Conservation (phyloP, 2,113 vertebrate genomes). For the Trichechus manatus region DNA sequence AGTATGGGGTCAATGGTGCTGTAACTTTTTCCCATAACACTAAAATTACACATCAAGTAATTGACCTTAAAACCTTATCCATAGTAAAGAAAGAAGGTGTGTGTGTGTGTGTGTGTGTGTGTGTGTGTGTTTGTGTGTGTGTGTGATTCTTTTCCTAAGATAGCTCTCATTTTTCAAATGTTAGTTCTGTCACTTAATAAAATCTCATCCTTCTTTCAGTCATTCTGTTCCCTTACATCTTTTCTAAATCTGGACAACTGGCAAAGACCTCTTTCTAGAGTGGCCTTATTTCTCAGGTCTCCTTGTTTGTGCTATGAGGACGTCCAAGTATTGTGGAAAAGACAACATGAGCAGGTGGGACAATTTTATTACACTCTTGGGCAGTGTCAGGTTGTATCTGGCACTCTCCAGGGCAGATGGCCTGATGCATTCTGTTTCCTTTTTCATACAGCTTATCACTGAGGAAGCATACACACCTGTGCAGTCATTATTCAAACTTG, state of each 20-base stretch:
- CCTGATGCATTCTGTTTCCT: conserved; percentile 88
- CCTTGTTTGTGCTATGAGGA: background rate
- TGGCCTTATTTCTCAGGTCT: background rate
- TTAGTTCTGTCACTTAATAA: background rate
- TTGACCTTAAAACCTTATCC: background rate
- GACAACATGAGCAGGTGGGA: background rate
- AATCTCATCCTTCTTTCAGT: background rate
- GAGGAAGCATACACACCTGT: conserved; percentile 89
- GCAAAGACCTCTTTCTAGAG: background rate
- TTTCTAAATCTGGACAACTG: background rate
- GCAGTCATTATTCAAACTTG: conserved; percentile 93
- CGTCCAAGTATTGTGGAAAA: background rate
- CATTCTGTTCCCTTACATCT: background rate
- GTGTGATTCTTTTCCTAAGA: background rate
- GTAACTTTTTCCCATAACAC: background rate
- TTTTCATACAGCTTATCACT: conserved; percentile 91
- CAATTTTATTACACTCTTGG: background rate
- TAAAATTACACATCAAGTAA: background rate
- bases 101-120: background rate
- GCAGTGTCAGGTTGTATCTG: conserved; percentile 80
- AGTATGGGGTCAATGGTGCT: background rate
- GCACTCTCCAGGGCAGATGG: conserved; percentile 63
- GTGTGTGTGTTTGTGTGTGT: too few species aligned
- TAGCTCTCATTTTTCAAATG: background rate
- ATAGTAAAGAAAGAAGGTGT: background rate